Conservation (phyloP, 2,113 vertebrate genomes). For the Anguilla rostrata region DNA sequence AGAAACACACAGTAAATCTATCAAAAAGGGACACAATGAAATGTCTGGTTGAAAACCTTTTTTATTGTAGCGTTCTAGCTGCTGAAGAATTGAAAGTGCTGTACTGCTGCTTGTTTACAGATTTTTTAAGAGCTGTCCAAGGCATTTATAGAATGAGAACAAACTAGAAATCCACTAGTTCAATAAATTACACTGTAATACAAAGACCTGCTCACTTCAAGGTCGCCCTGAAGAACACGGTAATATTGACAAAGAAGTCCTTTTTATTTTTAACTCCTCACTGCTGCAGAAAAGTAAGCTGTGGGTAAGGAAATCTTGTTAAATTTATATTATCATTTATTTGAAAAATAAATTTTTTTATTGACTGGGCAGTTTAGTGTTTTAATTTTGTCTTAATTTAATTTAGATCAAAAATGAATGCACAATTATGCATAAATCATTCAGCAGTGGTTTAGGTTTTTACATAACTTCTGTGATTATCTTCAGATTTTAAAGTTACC, state of each 20-base stretch:
- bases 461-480: neutral
- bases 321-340: neutral
- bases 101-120: neutral
- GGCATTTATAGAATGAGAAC: neutral
- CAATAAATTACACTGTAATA: conserved; percentile 16
- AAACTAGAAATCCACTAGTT: neutral
- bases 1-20: neutral
- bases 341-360: neutral
- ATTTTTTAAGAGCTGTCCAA: neutral
- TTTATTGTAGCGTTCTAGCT: neutral
- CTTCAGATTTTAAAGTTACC: neutral
- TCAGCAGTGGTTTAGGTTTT: neutral
- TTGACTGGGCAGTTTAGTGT: neutral
- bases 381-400: neutral
- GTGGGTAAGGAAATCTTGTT: neutral
- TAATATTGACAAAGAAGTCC: neutral
- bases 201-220: neutral
- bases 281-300: neutral
- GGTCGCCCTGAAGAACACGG: neutral
- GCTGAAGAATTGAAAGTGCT: neutral
- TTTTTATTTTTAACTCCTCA: neutral
- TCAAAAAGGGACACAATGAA: neutral
- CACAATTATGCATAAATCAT: neutral
- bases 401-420: neutral
- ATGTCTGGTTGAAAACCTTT: neutral